Conservation (phyloP, 2,797 vertebrate species). For the Ateles fusciceps region DNA sequence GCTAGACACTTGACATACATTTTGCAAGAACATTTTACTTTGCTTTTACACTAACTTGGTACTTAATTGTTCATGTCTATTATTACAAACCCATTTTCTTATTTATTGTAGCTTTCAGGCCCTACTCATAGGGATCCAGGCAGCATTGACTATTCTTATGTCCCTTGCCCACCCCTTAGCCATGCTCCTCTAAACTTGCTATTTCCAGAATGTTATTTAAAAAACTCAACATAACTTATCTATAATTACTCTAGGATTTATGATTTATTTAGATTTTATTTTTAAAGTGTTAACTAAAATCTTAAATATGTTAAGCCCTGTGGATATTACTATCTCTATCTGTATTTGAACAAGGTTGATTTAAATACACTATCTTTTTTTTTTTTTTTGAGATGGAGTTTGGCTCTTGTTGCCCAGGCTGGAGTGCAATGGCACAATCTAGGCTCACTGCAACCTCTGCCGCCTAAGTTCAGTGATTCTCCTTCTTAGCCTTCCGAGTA, state of each 20-base stretch:
- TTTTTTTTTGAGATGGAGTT: background rate
- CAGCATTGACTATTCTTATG: fast-evolving
- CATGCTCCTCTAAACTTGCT: background rate
- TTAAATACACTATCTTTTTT: background rate
- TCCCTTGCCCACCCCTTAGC: background rate
- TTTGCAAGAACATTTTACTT: background rate
- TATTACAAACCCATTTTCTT: background rate
- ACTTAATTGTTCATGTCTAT: background rate
- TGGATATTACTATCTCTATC: background rate
- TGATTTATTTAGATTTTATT: background rate
- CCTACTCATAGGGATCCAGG: background rate
- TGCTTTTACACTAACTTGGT: slow-evolving; percentile 3
- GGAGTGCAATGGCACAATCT: background rate
- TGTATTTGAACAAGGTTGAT: background rate
- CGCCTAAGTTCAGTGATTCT: background rate
- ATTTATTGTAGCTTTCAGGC: background rate
- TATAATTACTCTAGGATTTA: background rate
- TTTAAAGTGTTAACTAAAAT: background rate
- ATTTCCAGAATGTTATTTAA: background rate
- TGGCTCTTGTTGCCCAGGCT: background rate
- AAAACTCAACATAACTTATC: background rate
- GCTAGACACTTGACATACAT: background rate
- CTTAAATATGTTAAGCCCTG: background rate
- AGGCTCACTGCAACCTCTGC: background rate
- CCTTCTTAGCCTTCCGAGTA: background rate